Evolutionary conservation across 2,888 invertebrate species (phyloP), one percentile per base, ranked within the genome.

Genomic region (Drosophila quasianomalipes): DNA sequence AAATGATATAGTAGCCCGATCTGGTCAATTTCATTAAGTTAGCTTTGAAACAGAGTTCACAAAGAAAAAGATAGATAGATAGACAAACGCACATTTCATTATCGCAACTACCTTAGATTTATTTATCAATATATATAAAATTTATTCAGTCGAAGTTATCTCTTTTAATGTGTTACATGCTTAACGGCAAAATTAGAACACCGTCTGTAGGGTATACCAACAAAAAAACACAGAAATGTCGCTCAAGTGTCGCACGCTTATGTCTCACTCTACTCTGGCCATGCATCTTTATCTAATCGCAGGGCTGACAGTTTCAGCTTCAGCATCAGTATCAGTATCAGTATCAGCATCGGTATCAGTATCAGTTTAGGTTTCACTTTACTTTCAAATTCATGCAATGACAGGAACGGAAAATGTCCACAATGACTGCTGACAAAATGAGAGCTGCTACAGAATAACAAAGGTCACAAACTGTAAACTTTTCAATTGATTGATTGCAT

Each of bases 401-500:
- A 81, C 80, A 75, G 89, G 54, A 82, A 68, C 60, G 75, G 74
- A 83, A 85, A 83, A 83, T 86, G 70, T 76, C 76, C 81, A 78
- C 70, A 83, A 76, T 77, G 65, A 39, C 28, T 12, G 37, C 62
- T 66, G 52, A 53, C 72, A 70, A 70, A 72, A 66, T 39, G 39
- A 39, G 39, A 63, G 35, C 57, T 57, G 62, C 65, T 31, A 61
- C 58, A 47, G 60, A 58, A 66, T 75, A 82, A 72, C 79, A 81
- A 88, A 85, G 85, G 90, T 90, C 83, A 76, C 81, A 76, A 74
- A 65, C 68, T 39, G 51, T 47, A 76, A 88, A 88, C 81, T 90
- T 89, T 83, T 75, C 78, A 76, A 85, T 85, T 85, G 85, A 85
- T 85, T 90, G 90, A 85, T 85, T 73, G 80, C 69, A 39, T 39